Base-by-base conservation (phyloP, 1,140 invertebrate species). In the Drosophila biarmipes region DNA sequence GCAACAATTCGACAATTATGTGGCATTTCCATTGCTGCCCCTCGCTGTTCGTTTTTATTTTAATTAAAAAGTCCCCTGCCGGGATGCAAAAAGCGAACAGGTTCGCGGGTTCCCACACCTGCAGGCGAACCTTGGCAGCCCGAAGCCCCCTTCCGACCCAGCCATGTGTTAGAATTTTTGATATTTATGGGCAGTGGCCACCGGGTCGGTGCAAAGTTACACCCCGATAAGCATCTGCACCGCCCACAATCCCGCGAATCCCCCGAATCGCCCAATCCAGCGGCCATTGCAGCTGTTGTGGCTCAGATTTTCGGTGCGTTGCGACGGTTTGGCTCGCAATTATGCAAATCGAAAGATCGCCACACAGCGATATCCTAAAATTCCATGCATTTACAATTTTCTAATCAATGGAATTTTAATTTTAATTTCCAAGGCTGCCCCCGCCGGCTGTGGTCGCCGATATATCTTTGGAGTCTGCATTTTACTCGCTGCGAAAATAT, bases 351-450 rank as follows among this genome's bases (percentile, higher is more conserved):
- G 69, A 74, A 81, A 90, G 89, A 91, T 91, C 64, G 89, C 89
- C 74, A 62, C 69, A 74, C 35, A 58, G 51, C 59, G 87, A 87
- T 90, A 87, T 69, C 67, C 54, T 45, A 43, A 82, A 90, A 91
- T 90, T 91, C 89, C 71, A 91, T 91, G 89, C 89, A 91, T 91
- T 91, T 91, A 91, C 80, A 91, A 91, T 91, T 91, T 91, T 91
- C 80, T 90, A 91, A 91, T 91, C 89, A 90, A 91, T 91, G 87
- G 85, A 90, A 91, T 85, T 91, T 89, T 90, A 91, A 91, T 91
- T 91, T 87, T 80, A 78, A 84, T 84, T 71, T 71, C 66, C 53
- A 64, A 54, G 62, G 35, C 64, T 46, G 19, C 37, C 11, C 54
- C 27, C 29, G 12, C 21, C n/a, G 24, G n/a, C 31, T 29, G 35